A percentile compares a stretch with the other conserved stretches of the same genome.
phyloP scores from a whole-genome alignment of 2,797 vertebrate genomes.

The Sebastes minor region DNA sequence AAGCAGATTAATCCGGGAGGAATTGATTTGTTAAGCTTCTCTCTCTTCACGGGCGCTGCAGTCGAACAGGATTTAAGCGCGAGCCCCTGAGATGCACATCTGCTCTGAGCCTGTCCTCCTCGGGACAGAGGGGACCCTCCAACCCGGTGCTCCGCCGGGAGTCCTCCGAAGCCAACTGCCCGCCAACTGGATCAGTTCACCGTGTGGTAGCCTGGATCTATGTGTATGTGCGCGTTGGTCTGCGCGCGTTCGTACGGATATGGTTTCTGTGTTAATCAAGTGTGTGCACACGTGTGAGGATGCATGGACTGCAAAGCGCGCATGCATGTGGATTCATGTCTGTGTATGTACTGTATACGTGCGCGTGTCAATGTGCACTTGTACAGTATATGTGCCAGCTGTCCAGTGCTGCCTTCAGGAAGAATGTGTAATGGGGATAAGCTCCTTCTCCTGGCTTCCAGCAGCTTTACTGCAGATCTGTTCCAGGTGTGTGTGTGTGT shows the following conservation, averaged over 20 bases:
- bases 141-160: conserved; percentile 10
- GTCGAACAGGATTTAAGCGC: conserved; percentile 76
- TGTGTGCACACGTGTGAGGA: conserved; percentile 18
- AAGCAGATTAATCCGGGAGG: conserved; percentile 74
- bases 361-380: conserved; percentile 6
- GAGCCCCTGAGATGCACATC: conserved; percentile 67
- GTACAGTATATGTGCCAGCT: conserved; percentile 64
- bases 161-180: conserved; percentile 26
- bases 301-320: conserved; percentile 5
- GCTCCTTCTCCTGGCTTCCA: conserved; percentile 67
- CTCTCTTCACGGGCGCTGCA: conserved; percentile 62
- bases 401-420: conserved; percentile 69
- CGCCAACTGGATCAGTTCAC: conserved; percentile 44
- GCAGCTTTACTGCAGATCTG: conserved; percentile 63
- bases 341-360: background rate
- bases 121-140: conserved; percentile 37
- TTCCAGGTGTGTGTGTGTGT: conserved; percentile 64
- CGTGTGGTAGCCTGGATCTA: background rate
- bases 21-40: conserved; percentile 82
- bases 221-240: background rate
- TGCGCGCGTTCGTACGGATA: background rate
- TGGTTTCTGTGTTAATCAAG: conserved; percentile 28
- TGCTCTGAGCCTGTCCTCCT: conserved; percentile 59
- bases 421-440: conserved; percentile 75
- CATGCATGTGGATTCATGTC: conserved; percentile 19